Conservation (phyloP, 2,888 invertebrate genomes). For the Malthinus flaveolus region DNA sequence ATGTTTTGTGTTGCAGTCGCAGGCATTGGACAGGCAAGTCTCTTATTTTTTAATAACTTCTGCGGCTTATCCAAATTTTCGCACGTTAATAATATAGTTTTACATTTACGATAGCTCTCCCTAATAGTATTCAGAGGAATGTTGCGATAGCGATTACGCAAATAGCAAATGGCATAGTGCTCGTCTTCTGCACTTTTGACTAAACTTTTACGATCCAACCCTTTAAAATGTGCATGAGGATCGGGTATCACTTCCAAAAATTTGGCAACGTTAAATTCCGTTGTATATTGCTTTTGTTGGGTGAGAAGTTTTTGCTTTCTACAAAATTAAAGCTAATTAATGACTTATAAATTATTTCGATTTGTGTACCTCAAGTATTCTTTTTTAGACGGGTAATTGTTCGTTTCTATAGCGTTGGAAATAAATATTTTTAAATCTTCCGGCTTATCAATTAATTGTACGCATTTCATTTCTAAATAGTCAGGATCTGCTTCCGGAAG, state of each 20-base stretch:
- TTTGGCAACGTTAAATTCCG: slow-evolving; percentile 51
- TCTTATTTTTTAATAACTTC: slow-evolving; percentile 18
- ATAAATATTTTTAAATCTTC: slow-evolving; percentile 43
- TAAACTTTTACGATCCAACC: slow-evolving; percentile 21
- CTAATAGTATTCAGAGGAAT: background rate
- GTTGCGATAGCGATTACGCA: slow-evolving; percentile 1
- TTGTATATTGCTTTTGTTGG: slow-evolving; percentile 53
- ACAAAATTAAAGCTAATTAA: background rate
- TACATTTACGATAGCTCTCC: background rate
- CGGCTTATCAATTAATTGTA: slow-evolving; percentile 36
- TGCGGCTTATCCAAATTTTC: slow-evolving; percentile 11
- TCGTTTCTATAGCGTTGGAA: slow-evolving; percentile 41
- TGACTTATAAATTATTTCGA: slow-evolving; percentile 21
- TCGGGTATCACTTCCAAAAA: slow-evolving; percentile 56
- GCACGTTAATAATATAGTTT: slow-evolving; percentile 14
- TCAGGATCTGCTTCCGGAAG: slow-evolving; percentile 50
- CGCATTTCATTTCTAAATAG: slow-evolving; percentile 44
- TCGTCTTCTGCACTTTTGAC: background rate
- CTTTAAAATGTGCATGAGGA: slow-evolving; percentile 48
- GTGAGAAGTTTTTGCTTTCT: slow-evolving; percentile 46
- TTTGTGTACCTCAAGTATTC: slow-evolving; percentile 46
- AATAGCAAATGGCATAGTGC: slow-evolving; percentile 10
- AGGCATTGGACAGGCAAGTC: slow-evolving; percentile 19
- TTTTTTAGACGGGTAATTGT: slow-evolving; percentile 48
- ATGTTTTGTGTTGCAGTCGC: slow-evolving; percentile 36